Percentiles rank a stretch among this genome's conserved stretches.
Conservation (phyloP, 2,888 invertebrate genomes). For the Melanotus villosus region DNA sequence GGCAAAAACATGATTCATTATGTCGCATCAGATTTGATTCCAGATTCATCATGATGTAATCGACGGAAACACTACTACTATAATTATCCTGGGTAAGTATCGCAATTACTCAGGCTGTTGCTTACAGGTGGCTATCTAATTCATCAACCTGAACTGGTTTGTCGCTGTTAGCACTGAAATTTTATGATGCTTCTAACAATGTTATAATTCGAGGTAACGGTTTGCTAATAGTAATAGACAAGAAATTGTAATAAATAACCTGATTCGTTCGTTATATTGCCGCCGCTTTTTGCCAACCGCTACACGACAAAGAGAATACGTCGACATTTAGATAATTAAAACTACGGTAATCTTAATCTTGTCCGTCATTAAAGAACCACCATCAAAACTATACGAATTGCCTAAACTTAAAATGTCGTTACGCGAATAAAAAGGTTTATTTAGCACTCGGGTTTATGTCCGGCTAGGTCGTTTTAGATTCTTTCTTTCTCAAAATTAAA, state of each 20-base stretch:
- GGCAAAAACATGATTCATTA: conserved; percentile 56
- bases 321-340: conserved; percentile 26
- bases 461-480: too few species aligned
- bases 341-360: conserved; percentile 19
- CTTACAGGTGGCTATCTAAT: conserved; percentile 43
- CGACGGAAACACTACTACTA: conserved; percentile 54
- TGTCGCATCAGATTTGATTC: conserved; percentile 56
- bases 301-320: conserved; percentile 16
- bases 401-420: too few species aligned
- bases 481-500: too few species aligned
- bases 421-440: too few species aligned
- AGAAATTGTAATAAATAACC: conserved; percentile 43
- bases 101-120: conserved; percentile 47
- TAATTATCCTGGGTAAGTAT: conserved; percentile 43
- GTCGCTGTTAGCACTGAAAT: conserved; percentile 49
- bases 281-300: conserved; percentile 29
- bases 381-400: not conserved
- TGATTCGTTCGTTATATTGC: conserved; percentile 32
- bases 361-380: not conserved
- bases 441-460: too few species aligned
- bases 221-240: conserved; percentile 47
- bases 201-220: conserved; percentile 52
- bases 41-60: conserved; percentile 57
- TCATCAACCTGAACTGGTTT: conserved; percentile 47
- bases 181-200: conserved; percentile 52